Evolutionary conservation across 2,797 vertebrate genomes (phyloP), one percentile per base, ranked within the genome.

Genomic region (Melanogrammus aeglefinus): DNA sequence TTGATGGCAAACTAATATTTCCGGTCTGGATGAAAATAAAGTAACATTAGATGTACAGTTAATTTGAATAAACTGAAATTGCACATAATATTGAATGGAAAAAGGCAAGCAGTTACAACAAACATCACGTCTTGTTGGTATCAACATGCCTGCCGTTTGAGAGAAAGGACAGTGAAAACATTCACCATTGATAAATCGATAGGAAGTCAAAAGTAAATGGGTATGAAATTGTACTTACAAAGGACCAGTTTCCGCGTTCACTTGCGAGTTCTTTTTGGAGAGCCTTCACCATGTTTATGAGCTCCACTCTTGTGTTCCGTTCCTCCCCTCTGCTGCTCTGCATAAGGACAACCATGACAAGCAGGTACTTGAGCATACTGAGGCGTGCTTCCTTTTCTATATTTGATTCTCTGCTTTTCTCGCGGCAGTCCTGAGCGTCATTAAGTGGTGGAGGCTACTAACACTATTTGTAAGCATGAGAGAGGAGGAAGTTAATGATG

Each of bases 201-300:
- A 27, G 63, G 63, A 27, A 27, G 7, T 66, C 57, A 24, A 66
- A n/a, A 10, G 63, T 27, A 4, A 27, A 29, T 10, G n/a, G 24
- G 63, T 10, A 69, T 27, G 0, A 69, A 69, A 69, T 24, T 69
- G n/a, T 69, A 69, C 63, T 69, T 27, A 69, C 63, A 69, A 69
- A 69, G 63, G n/a, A 18, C 21, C 2, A 63, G 21, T 63, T 63
- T 18, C 14, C 4, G 5, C 1, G 18, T 18, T 21, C 47, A 0
- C 16, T 21, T 21, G 1, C 8, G 63, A 69, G 63, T 12, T 3
- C 0, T 12, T 3, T 6, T 21, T 1, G 10, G 63, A 69, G 63
- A n/a, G n/a, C n/a, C 4, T 3, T 0, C 12, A 0, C 0, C 63
- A 69, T 1, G 2, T 27, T 12, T 0, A 3, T 12, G n/a, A 69